phyloP scores from a whole-genome alignment of 1,140 invertebrate genomes.

The Diorhabda sublineata region DNA sequence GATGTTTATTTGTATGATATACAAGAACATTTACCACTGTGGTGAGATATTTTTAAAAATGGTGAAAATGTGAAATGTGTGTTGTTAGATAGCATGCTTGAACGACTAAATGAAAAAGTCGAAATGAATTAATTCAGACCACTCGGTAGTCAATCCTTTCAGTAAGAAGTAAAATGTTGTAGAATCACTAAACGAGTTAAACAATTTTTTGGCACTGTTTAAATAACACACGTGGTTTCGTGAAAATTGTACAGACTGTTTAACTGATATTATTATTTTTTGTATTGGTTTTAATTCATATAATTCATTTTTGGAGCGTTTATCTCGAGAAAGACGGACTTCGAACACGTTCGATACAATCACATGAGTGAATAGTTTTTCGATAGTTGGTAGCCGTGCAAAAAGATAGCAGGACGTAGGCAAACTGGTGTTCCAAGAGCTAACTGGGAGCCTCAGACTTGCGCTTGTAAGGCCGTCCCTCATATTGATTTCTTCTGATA shows the following conservation, averaged over 20 bases:
- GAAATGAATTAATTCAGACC: not conserved
- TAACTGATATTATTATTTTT: not conserved
- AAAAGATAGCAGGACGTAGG: conserved; percentile 37
- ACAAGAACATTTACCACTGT: not conserved
- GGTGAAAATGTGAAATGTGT: conserved; percentile 2
- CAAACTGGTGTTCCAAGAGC: conserved; percentile 40
- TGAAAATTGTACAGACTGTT: not conserved
- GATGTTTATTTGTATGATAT: not conserved
- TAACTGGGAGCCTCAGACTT: conserved; percentile 41
- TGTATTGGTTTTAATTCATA: not conserved
- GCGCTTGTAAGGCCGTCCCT: conserved; percentile 42
- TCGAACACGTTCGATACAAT: not conserved
- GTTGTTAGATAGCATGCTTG: not conserved
- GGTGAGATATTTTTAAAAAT: conserved; percentile 1
- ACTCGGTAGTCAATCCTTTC: not conserved
- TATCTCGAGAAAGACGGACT: not conserved
- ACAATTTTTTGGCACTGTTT: conserved; percentile 4
- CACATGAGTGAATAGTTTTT: not conserved
- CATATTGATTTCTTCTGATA: conserved; percentile 40
- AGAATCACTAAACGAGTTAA: not conserved
- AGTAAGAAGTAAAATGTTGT: not conserved
- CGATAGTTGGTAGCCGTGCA: conserved; percentile 17
- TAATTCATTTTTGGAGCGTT: not conserved
- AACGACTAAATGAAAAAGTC: not conserved
- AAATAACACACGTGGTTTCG: conserved; percentile 9